Evolutionary conservation across 37 sponge, comb jelly and placozoan genomes (phyloP).

Genomic region (Theonella swinhoei): DNA sequence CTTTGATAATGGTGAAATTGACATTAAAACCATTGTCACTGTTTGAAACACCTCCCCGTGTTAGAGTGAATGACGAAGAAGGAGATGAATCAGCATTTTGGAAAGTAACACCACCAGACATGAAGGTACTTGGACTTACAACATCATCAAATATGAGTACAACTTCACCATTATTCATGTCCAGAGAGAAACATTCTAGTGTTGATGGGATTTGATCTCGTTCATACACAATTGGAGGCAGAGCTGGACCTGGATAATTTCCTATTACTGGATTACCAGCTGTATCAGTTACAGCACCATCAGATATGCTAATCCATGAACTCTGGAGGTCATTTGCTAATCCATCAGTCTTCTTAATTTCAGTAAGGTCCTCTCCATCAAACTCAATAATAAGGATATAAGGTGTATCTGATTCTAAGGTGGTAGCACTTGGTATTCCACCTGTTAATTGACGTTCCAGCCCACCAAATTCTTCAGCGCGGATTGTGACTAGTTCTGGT

Average conservation of each 20-base stretch:
- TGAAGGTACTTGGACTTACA: conserved; percentile 70
- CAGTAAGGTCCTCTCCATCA: conserved; percentile 54
- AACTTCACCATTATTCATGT: conserved; percentile 77
- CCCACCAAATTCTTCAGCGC: conserved; percentile 45
- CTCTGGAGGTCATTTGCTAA: conserved; percentile 33
- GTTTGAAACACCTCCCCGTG: conserved; percentile 43
- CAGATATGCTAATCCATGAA: conserved; percentile 59
- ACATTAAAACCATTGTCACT: conserved; percentile 69
- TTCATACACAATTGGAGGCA: conserved; percentile 13
- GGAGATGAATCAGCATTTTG: conserved; percentile 29
- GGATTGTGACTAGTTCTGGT: conserved; percentile 45
- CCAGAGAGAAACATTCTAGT: conserved; percentile 75
- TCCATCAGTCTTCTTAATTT: conserved; percentile 61
- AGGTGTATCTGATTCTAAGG: conserved; percentile 5
- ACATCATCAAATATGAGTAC: conserved; percentile 87
- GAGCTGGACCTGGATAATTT: conserved; percentile 25
- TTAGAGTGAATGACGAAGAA: conserved; percentile 39
- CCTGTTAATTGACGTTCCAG: conserved; percentile 49
- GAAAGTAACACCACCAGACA: conserved; percentile 53
- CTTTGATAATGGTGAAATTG: conserved; percentile 55
- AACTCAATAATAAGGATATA: conserved; percentile 27
- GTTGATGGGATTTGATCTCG: conserved; percentile 61
- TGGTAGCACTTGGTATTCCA: conserved; percentile 49
- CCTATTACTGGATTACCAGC: conserved; percentile 72
- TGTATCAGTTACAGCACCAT: conserved; percentile 75